Percentiles rank a stretch among this genome's conserved stretches.
phyloP scores from a whole-genome alignment of 2,797 vertebrate genomes.

The Gephyroberyx darwinii region DNA sequence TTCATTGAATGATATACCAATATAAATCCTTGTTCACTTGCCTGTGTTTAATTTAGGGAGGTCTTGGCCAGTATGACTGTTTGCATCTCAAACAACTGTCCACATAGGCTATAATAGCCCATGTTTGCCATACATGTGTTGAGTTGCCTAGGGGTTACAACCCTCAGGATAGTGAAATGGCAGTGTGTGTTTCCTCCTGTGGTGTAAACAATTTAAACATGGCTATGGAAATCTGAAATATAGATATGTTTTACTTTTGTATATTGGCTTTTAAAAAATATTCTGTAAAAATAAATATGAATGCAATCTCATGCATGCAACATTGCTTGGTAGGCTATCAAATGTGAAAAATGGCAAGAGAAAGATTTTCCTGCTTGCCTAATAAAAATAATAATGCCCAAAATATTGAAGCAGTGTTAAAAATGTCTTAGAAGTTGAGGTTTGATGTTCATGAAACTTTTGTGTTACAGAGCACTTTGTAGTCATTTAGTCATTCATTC shows the following conservation, averaged over 20 bases:
- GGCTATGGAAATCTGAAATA: background rate
- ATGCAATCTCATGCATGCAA: no score
- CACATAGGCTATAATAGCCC: constrained; percentile 10
- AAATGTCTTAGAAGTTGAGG: background rate
- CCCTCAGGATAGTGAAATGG: background rate
- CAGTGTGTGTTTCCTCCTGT: background rate
- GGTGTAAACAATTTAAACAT: background rate
- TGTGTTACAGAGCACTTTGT: background rate
- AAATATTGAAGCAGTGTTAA: background rate
- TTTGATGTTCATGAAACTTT: background rate
- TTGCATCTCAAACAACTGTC: constrained; percentile 21
- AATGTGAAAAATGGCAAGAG: no score
- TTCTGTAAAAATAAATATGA: no score
- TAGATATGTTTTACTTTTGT: no score
- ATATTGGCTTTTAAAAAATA: no score
- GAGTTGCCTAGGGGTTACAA: background rate
- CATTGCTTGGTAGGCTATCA: no score
- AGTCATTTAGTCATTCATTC: background rate
- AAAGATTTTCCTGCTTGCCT: no score
- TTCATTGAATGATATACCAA: background rate
- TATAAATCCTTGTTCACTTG: constrained; percentile 16
- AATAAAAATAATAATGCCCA: no score
- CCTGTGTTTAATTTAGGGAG: constrained; percentile 11
- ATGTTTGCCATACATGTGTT: constrained; percentile 11
- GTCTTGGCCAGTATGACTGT: constrained; percentile 15